Base-by-base conservation (phyloP, 2,113 vertebrate genomes). In the Nestor notabilis region DNA sequence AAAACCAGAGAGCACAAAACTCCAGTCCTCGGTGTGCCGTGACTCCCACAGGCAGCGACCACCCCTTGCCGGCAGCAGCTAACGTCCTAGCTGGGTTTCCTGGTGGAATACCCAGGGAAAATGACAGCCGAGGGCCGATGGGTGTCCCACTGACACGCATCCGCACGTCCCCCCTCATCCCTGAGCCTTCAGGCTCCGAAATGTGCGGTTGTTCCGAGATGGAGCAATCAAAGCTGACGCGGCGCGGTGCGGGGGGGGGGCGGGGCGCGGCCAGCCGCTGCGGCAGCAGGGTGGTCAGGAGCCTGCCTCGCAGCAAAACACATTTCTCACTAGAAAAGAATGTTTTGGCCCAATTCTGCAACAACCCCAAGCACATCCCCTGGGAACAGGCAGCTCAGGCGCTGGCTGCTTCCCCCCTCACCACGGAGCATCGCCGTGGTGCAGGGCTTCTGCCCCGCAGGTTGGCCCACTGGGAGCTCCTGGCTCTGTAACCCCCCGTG, bases 261-360 rank as follows among this genome's bases (percentile, higher is more conserved):
- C 31, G 0, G 3, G 64, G 68, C 1, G 20, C 89, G 50, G 74
- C 61, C 37, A 74, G 58, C 20, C 58, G 66, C 29, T 6, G 35
- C 78, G 28, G 64, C 17, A 2, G 70, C 6, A 4, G 70, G 82
- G 72, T 20, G 33, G 82, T 39, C 27, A 0, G 50, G 41, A 91
- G 65, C 23, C 82, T 78, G 52, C 81, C 66, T 92, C 82, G 91
- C 39, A 3, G 21, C 78, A 92, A 97, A 97, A 96, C 96, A 96
- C 9, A 37, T 43, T 19, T 53, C 88, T 97, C 95, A 97, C 37
- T 68, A 61, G 81, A 85, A 90, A 95, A 91, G 95, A 96, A 97
- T 97, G 94, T 85, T 94, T 90, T 76, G 94, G 92, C 88, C 75
- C 44, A 28, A 28, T 76, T 47, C 49, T 68, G 47, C 78, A 86